phyloP scores from a whole-genome alignment of 2,888 invertebrate genomes.

The Ormyrus rosae region DNA sequence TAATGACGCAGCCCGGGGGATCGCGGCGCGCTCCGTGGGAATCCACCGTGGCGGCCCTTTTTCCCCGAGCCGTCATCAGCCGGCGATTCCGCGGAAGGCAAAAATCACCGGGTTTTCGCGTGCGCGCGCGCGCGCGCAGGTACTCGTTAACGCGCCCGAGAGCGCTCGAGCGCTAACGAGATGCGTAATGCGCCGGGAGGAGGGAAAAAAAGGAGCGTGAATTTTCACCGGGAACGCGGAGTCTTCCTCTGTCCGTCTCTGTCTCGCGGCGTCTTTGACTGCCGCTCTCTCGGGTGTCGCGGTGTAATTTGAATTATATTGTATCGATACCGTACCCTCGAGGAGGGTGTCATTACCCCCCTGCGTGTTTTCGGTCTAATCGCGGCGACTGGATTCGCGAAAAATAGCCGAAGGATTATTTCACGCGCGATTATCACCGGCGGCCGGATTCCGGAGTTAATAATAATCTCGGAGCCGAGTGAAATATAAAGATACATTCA shows the following conservation, averaged over 20 bases:
- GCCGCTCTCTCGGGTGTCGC: no score
- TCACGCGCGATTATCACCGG: no score
- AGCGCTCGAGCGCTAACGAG: conserved; percentile 58
- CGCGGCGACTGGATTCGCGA: no score
- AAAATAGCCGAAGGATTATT: no score
- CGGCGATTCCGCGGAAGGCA: conserved; percentile 38
- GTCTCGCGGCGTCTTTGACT: no score
- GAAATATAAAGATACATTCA: no score
- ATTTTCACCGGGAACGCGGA: neutral
- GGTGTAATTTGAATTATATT: no score
- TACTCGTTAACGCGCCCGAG: conserved; percentile 50
- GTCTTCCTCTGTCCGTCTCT: neutral
- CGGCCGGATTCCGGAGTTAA: no score
- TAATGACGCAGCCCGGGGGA: conserved; percentile 40
- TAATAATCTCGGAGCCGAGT: no score
- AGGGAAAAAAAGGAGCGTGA: neutral
- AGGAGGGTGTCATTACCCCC: no score
- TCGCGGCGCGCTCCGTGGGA: conserved; percentile 36
- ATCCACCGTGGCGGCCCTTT: neutral
- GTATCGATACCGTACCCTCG: no score
- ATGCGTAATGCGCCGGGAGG: conserved; percentile 56
- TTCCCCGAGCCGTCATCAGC: neutral
- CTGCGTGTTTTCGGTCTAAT: no score
- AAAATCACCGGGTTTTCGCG: conserved; percentile 40
- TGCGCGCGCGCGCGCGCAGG: neutral